phyloP scores from a whole-genome alignment of 2,113 vertebrate genomes.

The Neogale vison region DNA sequence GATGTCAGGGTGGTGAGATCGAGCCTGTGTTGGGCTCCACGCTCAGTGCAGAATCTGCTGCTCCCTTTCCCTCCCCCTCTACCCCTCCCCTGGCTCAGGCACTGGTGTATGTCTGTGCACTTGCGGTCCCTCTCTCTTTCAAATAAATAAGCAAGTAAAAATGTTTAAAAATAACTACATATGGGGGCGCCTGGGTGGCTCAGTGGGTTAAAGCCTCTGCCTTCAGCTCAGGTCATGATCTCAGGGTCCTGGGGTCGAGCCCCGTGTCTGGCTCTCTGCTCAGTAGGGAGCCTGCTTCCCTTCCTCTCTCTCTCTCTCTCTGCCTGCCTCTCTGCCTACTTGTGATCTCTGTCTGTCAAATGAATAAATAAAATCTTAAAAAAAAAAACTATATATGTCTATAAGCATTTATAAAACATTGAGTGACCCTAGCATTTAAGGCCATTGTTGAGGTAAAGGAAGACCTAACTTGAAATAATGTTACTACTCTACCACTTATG shows the following conservation, averaged over 20 bases:
- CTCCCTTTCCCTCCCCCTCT: background rate
- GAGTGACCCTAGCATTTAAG: constrained; percentile 17
- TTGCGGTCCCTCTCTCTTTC: background rate
- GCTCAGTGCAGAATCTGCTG: background rate
- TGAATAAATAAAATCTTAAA: too few species aligned
- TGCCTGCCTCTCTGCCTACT: too few species aligned
- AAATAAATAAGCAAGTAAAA: background rate
- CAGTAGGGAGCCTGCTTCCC: too few species aligned
- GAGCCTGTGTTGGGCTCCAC: background rate
- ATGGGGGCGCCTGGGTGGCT: too few species aligned
- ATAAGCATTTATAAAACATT: constrained; percentile 29
- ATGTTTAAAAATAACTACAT: background rate
- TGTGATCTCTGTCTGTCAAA: too few species aligned
- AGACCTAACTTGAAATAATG: constrained; percentile 28
- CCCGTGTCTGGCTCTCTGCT: too few species aligned
- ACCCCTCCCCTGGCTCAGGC: background rate
- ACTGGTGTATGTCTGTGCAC: too few species aligned
- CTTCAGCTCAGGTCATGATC: too few species aligned
- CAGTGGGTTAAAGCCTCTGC: too few species aligned
- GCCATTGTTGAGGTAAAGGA: background rate
- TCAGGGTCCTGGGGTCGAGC: too few species aligned
- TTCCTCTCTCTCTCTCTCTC: too few species aligned
- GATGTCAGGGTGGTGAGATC: background rate
- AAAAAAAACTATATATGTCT: background rate
- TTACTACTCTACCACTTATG: background rate